Conservation (phyloP, 1,140 invertebrate species). For the Aphaenogaster rudis region DNA sequence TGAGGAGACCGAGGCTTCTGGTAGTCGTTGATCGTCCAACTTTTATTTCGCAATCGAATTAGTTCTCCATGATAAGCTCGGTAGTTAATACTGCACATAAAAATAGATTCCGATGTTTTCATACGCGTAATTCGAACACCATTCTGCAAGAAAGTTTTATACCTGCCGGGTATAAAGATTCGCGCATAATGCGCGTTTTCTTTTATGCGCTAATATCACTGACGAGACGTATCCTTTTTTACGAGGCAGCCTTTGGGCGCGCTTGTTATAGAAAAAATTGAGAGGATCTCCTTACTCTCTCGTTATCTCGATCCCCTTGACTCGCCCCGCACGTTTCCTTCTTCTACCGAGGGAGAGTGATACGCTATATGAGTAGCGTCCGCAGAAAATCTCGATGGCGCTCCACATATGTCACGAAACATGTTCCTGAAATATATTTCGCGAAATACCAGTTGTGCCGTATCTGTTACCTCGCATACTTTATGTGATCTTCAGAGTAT, state of each 20-base stretch:
- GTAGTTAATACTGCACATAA: neutral
- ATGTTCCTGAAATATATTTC: slow-evolving; percentile 22
- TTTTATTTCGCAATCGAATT: slow-evolving; percentile 48
- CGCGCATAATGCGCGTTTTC: neutral
- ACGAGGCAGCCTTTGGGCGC: slow-evolving; percentile 28
- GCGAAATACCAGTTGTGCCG: neutral
- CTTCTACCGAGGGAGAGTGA: slow-evolving; percentile 33
- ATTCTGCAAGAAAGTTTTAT: neutral
- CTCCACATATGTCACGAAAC: slow-evolving; percentile 10
- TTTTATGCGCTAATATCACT: slow-evolving; percentile 42
- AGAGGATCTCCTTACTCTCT: slow-evolving; percentile 73
- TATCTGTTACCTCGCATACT: neutral
- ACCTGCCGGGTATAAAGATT: slow-evolving; percentile 14
- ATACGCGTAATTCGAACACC: slow-evolving; percentile 2
- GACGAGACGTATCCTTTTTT: slow-evolving; percentile 37
- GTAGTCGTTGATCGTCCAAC: slow-evolving; percentile 31
- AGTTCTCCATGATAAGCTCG: slow-evolving; percentile 16
- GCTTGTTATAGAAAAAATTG: slow-evolving; percentile 72
- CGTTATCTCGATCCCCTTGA: slow-evolving; percentile 67
- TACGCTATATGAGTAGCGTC: slow-evolving; percentile 40
- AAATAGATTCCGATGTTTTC: neutral
- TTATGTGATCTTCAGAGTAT: neutral
- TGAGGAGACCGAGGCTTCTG: slow-evolving; percentile 20
- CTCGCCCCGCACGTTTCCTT: slow-evolving; percentile 28
- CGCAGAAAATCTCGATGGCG: slow-evolving; percentile 40